Conservation (phyloP, 2,888 invertebrate genomes). For the Teleiodes luculella region DNA sequence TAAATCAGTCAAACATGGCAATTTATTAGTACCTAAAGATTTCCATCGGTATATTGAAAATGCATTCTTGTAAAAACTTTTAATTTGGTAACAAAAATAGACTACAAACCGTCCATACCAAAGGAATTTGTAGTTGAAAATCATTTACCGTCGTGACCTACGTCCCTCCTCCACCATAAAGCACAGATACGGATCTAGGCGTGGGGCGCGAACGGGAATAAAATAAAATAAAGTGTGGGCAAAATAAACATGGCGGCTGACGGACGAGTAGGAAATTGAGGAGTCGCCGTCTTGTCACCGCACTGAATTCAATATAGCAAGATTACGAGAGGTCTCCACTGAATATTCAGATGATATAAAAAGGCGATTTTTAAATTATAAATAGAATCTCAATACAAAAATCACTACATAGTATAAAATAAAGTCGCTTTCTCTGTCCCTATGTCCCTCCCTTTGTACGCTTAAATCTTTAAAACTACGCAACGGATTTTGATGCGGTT, state of each 20-base stretch:
- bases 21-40: no score
- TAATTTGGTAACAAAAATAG: neutral
- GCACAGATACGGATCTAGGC: constrained; percentile 28
- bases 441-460: no score
- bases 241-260: constrained; percentile 46
- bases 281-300: constrained; percentile 33
- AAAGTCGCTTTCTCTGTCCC: no score
- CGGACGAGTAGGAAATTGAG: constrained; percentile 62
- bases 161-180: constrained; percentile 3
- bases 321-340: neutral
- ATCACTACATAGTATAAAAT: no score
- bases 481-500: no score
- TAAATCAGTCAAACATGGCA: no score
- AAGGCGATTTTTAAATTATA: no score
- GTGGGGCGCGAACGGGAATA: constrained; percentile 4
- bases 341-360: neutral
- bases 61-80: neutral
- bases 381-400: no score
- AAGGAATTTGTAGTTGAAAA: constrained; percentile 2
- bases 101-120: neutral
- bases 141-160: constrained; percentile 14
- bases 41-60: no score
- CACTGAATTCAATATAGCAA: constrained; percentile 18
- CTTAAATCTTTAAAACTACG: no score
- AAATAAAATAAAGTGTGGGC: constrained; percentile 27